Conservation (phyloP, 2,113 vertebrate genomes). For the Microtus ochrogaster region DNA sequence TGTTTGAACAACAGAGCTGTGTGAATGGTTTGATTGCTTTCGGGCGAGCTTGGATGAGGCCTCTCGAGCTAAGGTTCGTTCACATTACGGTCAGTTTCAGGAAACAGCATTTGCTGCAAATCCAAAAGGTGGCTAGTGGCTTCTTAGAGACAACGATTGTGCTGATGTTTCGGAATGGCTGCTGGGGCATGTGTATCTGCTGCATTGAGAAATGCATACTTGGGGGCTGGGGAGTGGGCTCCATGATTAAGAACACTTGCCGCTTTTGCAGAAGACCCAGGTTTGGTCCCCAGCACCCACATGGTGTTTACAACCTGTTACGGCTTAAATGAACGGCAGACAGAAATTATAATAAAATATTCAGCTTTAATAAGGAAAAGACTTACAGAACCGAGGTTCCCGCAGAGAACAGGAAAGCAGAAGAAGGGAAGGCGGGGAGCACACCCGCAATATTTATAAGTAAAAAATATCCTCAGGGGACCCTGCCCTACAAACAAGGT, state of each 20-base stretch:
- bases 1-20: background rate
- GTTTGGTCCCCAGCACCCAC: background rate
- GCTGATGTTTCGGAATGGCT: background rate
- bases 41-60: background rate
- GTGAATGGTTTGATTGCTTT: background rate
- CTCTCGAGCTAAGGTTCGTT: background rate
- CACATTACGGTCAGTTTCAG: background rate
- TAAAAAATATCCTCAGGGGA: too few relatives aligned
- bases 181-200: background rate
- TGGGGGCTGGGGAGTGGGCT: background rate
- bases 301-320: background rate
- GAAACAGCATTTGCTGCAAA: conserved; percentile 3
- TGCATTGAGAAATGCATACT: background rate
- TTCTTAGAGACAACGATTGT: background rate
- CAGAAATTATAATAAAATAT: too few relatives aligned
- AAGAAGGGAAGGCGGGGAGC: too few relatives aligned
- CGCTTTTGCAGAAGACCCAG: background rate
- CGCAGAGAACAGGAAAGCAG: too few relatives aligned
- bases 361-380: too few relatives aligned
- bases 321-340: too few relatives aligned
- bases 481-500: too few relatives aligned
- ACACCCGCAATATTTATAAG: too few relatives aligned
- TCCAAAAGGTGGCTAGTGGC: conserved; percentile 14
- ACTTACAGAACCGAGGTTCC: too few relatives aligned
- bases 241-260: background rate